Conservation (phyloP, 2,113 vertebrate species). For the human (Homo sapiens) region DNA sequence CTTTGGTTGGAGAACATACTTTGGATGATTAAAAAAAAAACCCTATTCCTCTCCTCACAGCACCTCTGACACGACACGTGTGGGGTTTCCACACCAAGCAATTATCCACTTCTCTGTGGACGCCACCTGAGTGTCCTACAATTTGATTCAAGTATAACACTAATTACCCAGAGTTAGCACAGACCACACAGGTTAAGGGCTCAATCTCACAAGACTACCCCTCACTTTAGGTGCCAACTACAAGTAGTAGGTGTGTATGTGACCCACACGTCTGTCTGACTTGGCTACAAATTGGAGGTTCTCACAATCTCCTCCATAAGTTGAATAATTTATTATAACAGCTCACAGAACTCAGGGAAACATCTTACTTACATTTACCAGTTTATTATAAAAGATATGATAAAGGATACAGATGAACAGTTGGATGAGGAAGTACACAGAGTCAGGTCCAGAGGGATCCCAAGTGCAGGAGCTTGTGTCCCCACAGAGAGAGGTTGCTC, state of each 20-base stretch:
- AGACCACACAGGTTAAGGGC: neutral
- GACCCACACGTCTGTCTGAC: neutral
- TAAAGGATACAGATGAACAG: neutral
- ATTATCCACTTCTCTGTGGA: neutral
- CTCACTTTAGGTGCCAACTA: neutral
- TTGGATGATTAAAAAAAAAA: neutral
- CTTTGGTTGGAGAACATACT: neutral
- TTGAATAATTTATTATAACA: neutral
- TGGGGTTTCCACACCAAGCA: neutral
- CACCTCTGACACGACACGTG: neutral
- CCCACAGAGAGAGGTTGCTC: neutral
- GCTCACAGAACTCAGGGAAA: neutral
- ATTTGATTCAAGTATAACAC: neutral
- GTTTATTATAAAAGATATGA: neutral
- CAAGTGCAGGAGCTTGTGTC: neutral
- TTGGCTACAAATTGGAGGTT: neutral
- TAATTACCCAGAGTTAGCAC: neutral
- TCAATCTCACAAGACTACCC: neutral
- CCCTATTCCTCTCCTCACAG: neutral
- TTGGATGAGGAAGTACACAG: neutral
- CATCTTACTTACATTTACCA: neutral
- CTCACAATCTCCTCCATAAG: neutral
- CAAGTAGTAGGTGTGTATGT: fast-evolving
- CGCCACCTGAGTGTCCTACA: neutral
- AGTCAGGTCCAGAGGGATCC: neutral